Evolutionary conservation across 2,888 invertebrate genomes (phyloP).

Genomic region (Fissipunctia ypsillon): DNA sequence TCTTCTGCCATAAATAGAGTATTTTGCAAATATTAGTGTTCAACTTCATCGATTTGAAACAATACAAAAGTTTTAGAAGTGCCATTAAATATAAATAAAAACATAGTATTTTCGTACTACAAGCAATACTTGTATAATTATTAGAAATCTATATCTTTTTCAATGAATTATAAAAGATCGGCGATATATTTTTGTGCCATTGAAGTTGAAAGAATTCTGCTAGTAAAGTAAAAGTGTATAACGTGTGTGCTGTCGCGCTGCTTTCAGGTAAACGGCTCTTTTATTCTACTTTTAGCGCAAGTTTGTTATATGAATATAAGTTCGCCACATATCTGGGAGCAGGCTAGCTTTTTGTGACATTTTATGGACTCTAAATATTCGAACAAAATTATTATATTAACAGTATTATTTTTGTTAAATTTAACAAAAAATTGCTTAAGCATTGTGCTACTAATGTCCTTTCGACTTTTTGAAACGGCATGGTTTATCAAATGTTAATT

Average conservation of each 20-base stretch:
- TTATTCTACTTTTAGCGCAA: slow-evolving; percentile 31
- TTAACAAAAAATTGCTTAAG: slow-evolving; percentile 21
- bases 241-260: slow-evolving; percentile 24
- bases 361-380: slow-evolving; percentile 34
- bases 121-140: slow-evolving; percentile 79
- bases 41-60: slow-evolving; percentile 60
- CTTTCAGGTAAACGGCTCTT: slow-evolving; percentile 28
- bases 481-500: slow-evolving; percentile 23
- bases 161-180: slow-evolving; percentile 61
- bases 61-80: slow-evolving; percentile 82
- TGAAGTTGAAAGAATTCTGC: slow-evolving; percentile 41
- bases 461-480: slow-evolving; percentile 26
- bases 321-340: slow-evolving; percentile 30
- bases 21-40: slow-evolving; percentile 58
- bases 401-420: slow-evolving; percentile 48
- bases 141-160: slow-evolving; percentile 62
- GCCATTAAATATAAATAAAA: slow-evolving; percentile 83
- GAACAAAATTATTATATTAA: slow-evolving; percentile 35
- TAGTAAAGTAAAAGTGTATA: slow-evolving; percentile 29
- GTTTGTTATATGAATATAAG: slow-evolving; percentile 18
- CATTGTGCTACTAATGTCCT: slow-evolving; percentile 28
- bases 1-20: slow-evolving; percentile 60
- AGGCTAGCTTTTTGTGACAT: slow-evolving; percentile 43
- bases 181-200: slow-evolving; percentile 73
- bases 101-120: slow-evolving; percentile 86